Evolutionary conservation across 1,140 invertebrate genomes (phyloP).

Genomic region (Lethocerus indicus): DNA sequence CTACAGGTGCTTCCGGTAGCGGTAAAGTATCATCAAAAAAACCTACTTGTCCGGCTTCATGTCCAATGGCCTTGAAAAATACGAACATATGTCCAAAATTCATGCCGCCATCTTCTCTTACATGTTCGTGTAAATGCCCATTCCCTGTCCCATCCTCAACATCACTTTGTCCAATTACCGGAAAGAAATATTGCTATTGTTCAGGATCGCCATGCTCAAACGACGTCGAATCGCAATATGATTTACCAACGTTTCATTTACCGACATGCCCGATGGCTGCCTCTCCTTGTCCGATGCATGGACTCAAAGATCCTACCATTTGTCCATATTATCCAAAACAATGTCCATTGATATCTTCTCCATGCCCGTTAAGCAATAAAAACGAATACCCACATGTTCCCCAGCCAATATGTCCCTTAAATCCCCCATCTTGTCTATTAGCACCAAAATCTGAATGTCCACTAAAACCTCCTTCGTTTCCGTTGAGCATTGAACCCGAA

Average conservation of each 20-base stretch:
- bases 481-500: too few species aligned
- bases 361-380: too few species aligned
- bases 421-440: neutral
- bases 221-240: neutral
- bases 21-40: too few species aligned
- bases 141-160: neutral
- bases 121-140: neutral
- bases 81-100: neutral
- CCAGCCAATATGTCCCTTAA: neutral
- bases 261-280: neutral
- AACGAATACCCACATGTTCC: too few species aligned
- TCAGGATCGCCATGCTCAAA: neutral
- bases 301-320: neutral
- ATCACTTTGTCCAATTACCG: neutral
- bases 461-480: neutral
- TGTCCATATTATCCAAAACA: constrained; percentile 3
- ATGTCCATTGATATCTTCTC: neutral
- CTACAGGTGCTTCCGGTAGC: neutral
- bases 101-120: neutral
- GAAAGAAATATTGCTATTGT: neutral
- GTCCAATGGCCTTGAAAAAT: neutral
- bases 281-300: neutral
- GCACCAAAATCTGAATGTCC: neutral
- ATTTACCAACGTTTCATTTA: neutral
- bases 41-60: neutral